Conservation (phyloP, 2,113 vertebrate species). For the Psephotus haematonotus region DNA sequence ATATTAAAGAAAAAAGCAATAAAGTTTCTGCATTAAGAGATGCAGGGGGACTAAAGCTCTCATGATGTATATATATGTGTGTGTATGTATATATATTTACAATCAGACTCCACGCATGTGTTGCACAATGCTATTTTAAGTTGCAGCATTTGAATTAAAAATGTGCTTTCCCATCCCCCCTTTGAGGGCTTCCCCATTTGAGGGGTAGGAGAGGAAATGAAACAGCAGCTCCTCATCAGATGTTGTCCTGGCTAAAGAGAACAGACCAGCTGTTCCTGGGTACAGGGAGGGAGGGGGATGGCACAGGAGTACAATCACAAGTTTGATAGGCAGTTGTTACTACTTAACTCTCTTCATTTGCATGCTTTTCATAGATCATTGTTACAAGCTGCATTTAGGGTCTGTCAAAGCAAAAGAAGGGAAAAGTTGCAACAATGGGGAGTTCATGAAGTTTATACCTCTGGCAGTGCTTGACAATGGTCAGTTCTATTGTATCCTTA, state of each 20-base stretch:
- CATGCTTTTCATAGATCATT: background rate
- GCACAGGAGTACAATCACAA: background rate
- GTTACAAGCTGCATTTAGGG: background rate
- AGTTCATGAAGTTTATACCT: background rate
- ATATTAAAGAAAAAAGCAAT: background rate
- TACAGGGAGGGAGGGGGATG: background rate
- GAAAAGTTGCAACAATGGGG: background rate
- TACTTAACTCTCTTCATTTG: background rate
- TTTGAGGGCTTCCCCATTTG: conserved; percentile 1
- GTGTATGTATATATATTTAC: background rate
- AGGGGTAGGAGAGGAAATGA: conserved; percentile 10
- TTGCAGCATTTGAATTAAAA: background rate
- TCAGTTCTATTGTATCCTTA: background rate
- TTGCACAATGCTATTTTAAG: background rate
- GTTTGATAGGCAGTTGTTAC: background rate
- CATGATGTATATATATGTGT: background rate
- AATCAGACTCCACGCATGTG: background rate
- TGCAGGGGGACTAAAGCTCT: background rate
- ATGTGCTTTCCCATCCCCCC: background rate
- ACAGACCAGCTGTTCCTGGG: background rate
- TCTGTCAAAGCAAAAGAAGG: background rate
- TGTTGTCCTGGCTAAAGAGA: background rate
- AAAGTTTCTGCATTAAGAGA: background rate
- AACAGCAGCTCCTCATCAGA: conserved; percentile 16
- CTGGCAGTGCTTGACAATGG: rapidly evolving